These are phyloP conservation scores for Orchesella cincta DNA, from an alignment of 1,140 invertebrate species.

Conservation along the genomic window DNA sequence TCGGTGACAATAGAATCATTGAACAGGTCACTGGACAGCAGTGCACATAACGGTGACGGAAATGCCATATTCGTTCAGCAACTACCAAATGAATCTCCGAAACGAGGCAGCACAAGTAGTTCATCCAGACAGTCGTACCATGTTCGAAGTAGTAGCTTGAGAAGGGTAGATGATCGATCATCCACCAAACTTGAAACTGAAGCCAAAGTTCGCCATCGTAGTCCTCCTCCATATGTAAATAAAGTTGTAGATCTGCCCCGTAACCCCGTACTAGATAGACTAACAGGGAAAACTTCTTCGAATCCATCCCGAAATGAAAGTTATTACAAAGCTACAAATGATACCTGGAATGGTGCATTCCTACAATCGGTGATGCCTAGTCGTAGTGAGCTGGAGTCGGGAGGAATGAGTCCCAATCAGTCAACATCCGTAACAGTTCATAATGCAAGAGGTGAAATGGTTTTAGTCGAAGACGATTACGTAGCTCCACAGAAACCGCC, in stretches of 20 bases:
- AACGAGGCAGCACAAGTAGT: background rate
- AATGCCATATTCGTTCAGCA: slow-evolving; percentile 23
- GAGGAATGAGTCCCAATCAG: background rate
- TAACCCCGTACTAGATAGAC: slow-evolving; percentile 80
- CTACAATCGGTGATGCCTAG: slow-evolving; percentile 53
- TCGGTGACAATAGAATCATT: slow-evolving; percentile 9
- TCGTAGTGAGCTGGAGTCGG: slow-evolving; percentile 48
- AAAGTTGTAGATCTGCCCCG: slow-evolving; percentile 43
- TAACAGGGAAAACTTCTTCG: slow-evolving; percentile 68
- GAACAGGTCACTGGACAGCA: background rate
- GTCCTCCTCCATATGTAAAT: background rate
- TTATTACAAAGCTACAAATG: slow-evolving; percentile 72
- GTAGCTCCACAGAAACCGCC: slow-evolving; percentile 49
- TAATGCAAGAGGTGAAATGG: slow-evolving; percentile 60
- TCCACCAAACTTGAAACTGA: slow-evolving; percentile 7
- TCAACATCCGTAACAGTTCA: slow-evolving; percentile 56
- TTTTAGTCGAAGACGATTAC: slow-evolving; percentile 72
- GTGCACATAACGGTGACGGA: background rate
- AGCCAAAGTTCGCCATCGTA: slow-evolving; percentile 17
- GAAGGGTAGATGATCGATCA: slow-evolving; percentile 2
- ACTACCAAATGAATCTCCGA: background rate
- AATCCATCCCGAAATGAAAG: slow-evolving; percentile 74
- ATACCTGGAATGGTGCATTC: slow-evolving; percentile 61
- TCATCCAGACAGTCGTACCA: background rate
- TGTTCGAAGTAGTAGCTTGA: slow-evolving; percentile 19